A percentile compares a stretch with the other conserved stretches of the same genome.
Evolutionary conservation across 2,888 invertebrate genomes (phyloP).

Genomic region (Dichetophora obliterata): DNA sequence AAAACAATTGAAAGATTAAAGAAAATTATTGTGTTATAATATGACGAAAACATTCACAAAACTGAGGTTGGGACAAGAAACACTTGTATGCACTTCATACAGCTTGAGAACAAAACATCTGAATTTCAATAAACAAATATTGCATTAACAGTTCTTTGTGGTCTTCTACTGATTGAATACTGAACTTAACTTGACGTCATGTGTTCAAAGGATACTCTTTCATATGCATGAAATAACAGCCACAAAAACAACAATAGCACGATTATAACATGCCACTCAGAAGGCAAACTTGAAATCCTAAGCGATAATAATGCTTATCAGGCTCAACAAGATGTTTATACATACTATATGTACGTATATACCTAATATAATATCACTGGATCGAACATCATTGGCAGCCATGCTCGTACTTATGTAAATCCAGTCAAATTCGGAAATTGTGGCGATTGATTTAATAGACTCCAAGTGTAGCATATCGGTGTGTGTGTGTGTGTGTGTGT

Average conservation of each 20-base stretch:
- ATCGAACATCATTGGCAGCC: too few species aligned
- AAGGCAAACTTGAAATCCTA: neutral
- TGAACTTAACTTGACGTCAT: too few species aligned
- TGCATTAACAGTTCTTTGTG: slow-evolving; percentile 1
- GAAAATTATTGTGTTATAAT: neutral
- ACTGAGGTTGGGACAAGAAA: neutral
- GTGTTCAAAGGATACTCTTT: too few species aligned
- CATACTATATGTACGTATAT: too few species aligned
- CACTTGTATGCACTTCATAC: slow-evolving; percentile 1
- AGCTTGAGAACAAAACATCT: slow-evolving; percentile 1
- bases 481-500: neutral
- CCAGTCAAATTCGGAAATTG: too few species aligned
- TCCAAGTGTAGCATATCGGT: neutral
- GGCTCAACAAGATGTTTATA: neutral
- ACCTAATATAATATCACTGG: too few species aligned
- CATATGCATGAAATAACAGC: too few species aligned
- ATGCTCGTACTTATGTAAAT: too few species aligned
- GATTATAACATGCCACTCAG: neutral
- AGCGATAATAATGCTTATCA: neutral
- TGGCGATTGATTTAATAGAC: neutral
- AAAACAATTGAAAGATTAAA: neutral
- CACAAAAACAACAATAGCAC: neutral
- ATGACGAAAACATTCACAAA: neutral
- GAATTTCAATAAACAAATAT: slow-evolving; percentile 1
- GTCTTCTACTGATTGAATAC: neutral